Evolutionary conservation across 2,888 invertebrate species (phyloP).

Genomic region (Xestia xanthographa): DNA sequence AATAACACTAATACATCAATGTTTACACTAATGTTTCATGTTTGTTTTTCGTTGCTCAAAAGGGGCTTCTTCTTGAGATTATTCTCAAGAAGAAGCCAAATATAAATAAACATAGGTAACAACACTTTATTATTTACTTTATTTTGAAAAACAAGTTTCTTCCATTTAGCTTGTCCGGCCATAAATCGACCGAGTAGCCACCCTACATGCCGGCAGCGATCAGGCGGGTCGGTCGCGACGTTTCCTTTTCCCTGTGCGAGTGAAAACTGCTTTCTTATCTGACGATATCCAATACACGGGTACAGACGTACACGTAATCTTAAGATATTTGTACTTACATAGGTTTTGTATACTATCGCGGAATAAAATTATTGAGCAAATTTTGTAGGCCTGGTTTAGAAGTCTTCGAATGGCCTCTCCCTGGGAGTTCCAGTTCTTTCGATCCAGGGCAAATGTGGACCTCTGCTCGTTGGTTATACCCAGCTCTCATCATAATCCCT

Average conservation of each 20-base stretch:
- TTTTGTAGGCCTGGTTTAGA: background rate
- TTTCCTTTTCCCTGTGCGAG: constrained; percentile 79
- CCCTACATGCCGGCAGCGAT: constrained; percentile 66
- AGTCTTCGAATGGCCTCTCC: background rate
- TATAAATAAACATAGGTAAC: background rate
- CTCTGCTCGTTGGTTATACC: background rate
- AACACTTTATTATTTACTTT: background rate
- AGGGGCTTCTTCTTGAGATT: too few species aligned
- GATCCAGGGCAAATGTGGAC: background rate
- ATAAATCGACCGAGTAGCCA: constrained; percentile 23
- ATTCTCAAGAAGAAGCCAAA: background rate
- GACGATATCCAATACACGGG: constrained; percentile 69
- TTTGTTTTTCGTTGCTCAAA: too few species aligned
- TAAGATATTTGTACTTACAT: constrained; percentile 48
- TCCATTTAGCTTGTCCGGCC: background rate
- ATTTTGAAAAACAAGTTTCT: background rate
- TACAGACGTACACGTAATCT: constrained; percentile 52
- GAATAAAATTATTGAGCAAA: background rate
- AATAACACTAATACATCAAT: background rate
- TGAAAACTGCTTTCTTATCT: constrained; percentile 82
- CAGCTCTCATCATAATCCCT: background rate
- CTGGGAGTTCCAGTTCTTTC: background rate
- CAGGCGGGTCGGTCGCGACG: constrained; percentile 46
- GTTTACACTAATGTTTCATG: too few species aligned
- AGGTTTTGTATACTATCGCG: background rate